Conservation (phyloP, 2,797 vertebrate genomes). For the Apogon talboti region DNA sequence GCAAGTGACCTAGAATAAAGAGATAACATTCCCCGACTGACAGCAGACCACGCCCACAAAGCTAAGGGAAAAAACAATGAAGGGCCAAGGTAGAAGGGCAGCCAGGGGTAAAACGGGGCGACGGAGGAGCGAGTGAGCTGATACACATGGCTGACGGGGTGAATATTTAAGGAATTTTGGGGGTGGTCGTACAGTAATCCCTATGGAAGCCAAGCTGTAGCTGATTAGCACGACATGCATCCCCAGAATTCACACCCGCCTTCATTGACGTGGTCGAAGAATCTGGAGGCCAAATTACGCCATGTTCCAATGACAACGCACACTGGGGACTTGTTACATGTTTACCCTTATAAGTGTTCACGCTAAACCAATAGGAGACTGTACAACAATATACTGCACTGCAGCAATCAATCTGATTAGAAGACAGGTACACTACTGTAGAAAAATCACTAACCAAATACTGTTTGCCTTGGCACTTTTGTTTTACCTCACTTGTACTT, state of each 20-base stretch:
- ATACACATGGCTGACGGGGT: constrained; percentile 39
- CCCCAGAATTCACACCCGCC: constrained; percentile 70
- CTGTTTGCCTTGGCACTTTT: neutral
- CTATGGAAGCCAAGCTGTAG: constrained; percentile 40
- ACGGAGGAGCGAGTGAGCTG: constrained; percentile 24
- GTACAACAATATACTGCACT: neutral
- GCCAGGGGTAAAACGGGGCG: constrained; percentile 12
- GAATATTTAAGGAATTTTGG: constrained; percentile 57
- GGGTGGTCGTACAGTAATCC: constrained; percentile 50
- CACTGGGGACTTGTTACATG: constrained; percentile 43
- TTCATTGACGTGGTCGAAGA: constrained; percentile 54
- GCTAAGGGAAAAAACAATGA: constrained; percentile 53
- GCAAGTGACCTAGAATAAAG: constrained; percentile 43
- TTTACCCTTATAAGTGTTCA: constrained; percentile 27
- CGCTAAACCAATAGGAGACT: neutral
- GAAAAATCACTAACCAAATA: neutral
- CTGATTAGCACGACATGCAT: constrained; percentile 70
- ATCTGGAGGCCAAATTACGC: constrained; percentile 60
- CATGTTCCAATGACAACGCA: constrained; percentile 61
- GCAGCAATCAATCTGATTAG: neutral
- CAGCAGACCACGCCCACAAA: constrained; percentile 24
- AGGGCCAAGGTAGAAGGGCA: constrained; percentile 46
- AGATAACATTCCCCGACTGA: constrained; percentile 51
- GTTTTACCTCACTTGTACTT: constrained; percentile 16
- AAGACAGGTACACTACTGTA: neutral